Percentiles rank a stretch among this genome's conserved stretches.
phyloP scores from a whole-genome alignment of 2,888 invertebrate species.

The Catocala sponsa region DNA sequence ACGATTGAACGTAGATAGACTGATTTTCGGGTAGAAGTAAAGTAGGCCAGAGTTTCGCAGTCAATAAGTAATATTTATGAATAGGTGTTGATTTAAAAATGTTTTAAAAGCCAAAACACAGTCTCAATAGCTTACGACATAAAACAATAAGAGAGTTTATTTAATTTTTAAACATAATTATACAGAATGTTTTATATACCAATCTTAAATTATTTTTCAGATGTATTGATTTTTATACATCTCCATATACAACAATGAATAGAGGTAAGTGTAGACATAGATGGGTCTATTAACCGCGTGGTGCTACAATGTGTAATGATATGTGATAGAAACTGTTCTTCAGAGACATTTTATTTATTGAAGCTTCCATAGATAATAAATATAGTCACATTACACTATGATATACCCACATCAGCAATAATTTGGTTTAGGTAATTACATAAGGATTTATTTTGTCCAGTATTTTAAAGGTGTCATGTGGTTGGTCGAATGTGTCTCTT shows the following conservation, averaged over 20 bases:
- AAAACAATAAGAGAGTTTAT: slow-evolving; percentile 86
- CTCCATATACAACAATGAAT: slow-evolving; percentile 86
- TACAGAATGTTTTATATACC: slow-evolving; percentile 86
- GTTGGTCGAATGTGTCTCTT: slow-evolving; percentile 73
- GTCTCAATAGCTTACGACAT: slow-evolving; percentile 82
- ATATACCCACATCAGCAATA: slow-evolving; percentile 78
- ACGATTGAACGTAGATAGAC: slow-evolving; percentile 82
- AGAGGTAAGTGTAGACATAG: slow-evolving; percentile 85
- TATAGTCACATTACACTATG: slow-evolving; percentile 75
- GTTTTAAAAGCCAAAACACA: slow-evolving; percentile 82
- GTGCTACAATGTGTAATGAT: slow-evolving; percentile 87
- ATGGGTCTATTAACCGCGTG: slow-evolving; percentile 87
- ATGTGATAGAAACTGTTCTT: slow-evolving; percentile 87
- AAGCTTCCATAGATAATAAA: slow-evolving; percentile 84
- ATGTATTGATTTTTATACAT: slow-evolving; percentile 87
- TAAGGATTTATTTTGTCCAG: slow-evolving; percentile 74
- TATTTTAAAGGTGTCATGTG: slow-evolving; percentile 61
- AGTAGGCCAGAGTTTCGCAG: slow-evolving; percentile 81
- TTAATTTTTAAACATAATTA: slow-evolving; percentile 86
- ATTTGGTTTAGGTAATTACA: slow-evolving; percentile 76
- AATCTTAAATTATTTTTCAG: slow-evolving; percentile 86
- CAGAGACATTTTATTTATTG: slow-evolving; percentile 87
- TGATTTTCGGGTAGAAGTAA: slow-evolving; percentile 86
- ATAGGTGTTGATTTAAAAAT: slow-evolving; percentile 78
- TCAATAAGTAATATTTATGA: slow-evolving; percentile 77